These are phyloP conservation scores for Acromyrmex charruanus DNA, from an alignment of 1,140 invertebrate species.

Conservation along the genomic window DNA sequence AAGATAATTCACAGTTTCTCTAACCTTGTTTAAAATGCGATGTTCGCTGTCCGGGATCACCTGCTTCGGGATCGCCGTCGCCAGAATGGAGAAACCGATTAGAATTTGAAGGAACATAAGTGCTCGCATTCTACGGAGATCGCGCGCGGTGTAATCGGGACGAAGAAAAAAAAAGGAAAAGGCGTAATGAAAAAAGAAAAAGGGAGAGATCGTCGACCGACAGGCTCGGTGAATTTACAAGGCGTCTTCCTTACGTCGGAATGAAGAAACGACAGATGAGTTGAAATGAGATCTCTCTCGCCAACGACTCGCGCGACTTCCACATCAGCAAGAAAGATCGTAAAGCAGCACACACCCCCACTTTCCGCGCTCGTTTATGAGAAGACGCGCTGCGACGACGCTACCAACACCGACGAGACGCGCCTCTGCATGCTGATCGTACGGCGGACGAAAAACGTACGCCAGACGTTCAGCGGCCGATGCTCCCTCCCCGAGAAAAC, in stretches of 20 bases:
- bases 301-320: neutral
- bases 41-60: conserved; percentile 88
- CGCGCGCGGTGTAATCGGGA: neutral
- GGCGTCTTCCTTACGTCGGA: neutral
- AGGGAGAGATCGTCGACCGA: neutral
- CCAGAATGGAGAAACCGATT: conserved; percentile 72
- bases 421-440: neutral
- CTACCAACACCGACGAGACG: neutral
- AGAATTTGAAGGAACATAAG: conserved; percentile 72
- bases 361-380: neutral
- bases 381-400: neutral
- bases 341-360: conserved; percentile 25
- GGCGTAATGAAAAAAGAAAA: neutral
- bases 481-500: neutral
- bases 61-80: conserved; percentile 84
- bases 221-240: neutral
- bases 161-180: neutral
- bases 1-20: neutral
- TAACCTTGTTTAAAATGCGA: conserved; percentile 86
- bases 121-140: conserved; percentile 59
- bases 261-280: neutral
- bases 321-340: conserved; percentile 49
- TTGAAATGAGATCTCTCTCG: neutral
- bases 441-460: conserved; percentile 15
- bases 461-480: conserved; percentile 11